Percentiles rank a stretch among this genome's conserved stretches.
phyloP scores from a whole-genome alignment of 1,140 invertebrate genomes.

The Zaprionus davidi region DNA sequence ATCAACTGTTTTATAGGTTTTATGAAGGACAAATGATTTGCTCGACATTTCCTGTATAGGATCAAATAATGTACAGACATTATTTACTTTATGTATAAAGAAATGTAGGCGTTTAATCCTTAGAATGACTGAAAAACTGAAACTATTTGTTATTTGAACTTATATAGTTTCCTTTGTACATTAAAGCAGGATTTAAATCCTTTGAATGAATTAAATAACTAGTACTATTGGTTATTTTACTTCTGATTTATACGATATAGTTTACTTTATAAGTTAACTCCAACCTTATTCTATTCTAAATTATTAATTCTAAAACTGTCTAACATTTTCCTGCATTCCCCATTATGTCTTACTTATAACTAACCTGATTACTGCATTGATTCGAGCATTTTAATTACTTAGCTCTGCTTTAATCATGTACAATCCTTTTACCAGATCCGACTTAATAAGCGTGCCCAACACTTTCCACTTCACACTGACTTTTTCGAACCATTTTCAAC shows the following conservation, averaged over 20 bases:
- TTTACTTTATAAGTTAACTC: too few species aligned
- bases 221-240: slow-evolving; percentile 3
- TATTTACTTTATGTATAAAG: background rate
- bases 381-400: slow-evolving; percentile 19
- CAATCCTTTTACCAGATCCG: slow-evolving; percentile 13
- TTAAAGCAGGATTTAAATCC: background rate
- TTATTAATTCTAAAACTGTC: too few species aligned
- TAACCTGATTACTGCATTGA: slow-evolving; percentile 18
- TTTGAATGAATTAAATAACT: background rate
- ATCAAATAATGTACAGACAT: background rate
- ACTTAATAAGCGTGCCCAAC: slow-evolving; percentile 10
- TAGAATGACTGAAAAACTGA: background rate
- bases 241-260: background rate
- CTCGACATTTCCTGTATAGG: background rate
- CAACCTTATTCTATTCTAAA: too few species aligned
- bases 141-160: slow-evolving; percentile 14
- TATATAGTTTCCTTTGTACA: background rate
- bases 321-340: background rate
- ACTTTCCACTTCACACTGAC: slow-evolving; percentile 17
- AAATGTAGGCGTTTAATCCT: background rate
- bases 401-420: slow-evolving; percentile 10
- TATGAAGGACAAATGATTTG: slow-evolving; percentile 16
- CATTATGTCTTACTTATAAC: background rate
- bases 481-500: slow-evolving; percentile 15
- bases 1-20: slow-evolving; percentile 2